Evolutionary conservation across 2,797 vertebrate genomes (phyloP), one percentile per base, ranked within the genome.

Genomic region (Lithobates pipiens): DNA sequence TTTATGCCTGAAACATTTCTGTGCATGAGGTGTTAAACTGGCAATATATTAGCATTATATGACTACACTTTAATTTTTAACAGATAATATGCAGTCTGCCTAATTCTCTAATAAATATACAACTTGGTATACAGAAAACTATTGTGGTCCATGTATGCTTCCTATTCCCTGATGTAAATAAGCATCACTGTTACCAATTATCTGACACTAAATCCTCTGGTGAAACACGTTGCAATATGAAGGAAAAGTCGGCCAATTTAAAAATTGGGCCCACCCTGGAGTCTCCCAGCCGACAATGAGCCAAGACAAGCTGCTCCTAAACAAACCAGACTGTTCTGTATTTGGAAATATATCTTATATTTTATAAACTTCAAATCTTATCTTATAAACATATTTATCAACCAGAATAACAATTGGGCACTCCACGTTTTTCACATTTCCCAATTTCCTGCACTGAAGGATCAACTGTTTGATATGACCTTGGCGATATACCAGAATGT

Each of bases 161-260:
- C 32, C 50, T 72, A 4, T 39, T 42, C 32, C 21, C 13, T 9
- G n/a, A 57, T 80, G 69, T 36, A 61, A 80, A 80, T 25, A 54
- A 13, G 29, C 18, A 32, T 77, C 11, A 16, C 83, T 79, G 83
- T 79, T 78, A 7, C 76, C 69, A 85, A 78, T 85, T 85, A 72
- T 50, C 25, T 36, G n/a, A 63, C 23, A 34, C 54, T 63, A 25
- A 85, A 73, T 42, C 36, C 57, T 68, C 65, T 46, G 8, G 69
- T 61, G 44, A 80, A 57, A 36, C 46, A 71, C 7, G 79, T 65
- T 79, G 39, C 83, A 85, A 18, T 84, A 25, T 61, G 27, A 72
- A n/a, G 39, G 27, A 65, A 9, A 71, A 72, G 16, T 25, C 3
- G 23, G 76, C 75, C 68, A 78, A 46, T 73, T 65, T 67, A 21